Evolutionary conservation across 2,797 vertebrate species (phyloP).

Genomic region (Anabas testudineus): DNA sequence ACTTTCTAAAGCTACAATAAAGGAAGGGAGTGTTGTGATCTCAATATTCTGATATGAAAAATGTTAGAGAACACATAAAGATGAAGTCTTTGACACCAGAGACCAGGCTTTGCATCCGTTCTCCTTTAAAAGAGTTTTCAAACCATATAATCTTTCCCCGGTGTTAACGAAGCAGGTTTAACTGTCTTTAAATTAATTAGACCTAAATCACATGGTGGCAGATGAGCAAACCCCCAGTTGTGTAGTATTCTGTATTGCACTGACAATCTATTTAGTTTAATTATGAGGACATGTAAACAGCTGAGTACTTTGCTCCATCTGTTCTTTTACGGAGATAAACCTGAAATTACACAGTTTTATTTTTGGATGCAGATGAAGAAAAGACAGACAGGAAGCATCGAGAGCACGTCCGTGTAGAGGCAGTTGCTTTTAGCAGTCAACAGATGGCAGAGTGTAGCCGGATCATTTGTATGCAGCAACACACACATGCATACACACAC

Average conservation of each 20-base stretch:
- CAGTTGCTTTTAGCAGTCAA: slow-evolving; percentile 77
- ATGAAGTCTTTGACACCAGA: no score
- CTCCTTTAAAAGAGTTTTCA: no score
- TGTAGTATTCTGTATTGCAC: background rate
- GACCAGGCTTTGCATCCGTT: background rate
- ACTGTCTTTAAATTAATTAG: background rate
- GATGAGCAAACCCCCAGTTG: background rate
- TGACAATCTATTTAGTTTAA: slow-evolving; percentile 19
- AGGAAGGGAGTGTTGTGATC: background rate
- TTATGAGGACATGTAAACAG: background rate
- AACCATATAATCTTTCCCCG: background rate
- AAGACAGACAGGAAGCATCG: slow-evolving; percentile 11
- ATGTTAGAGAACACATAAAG: background rate
- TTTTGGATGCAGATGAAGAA: slow-evolving; percentile 27
- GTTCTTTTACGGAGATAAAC: slow-evolving; percentile 24
- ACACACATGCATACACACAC: slow-evolving; percentile 24
- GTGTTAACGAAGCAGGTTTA: background rate
- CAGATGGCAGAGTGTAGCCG: slow-evolving; percentile 81
- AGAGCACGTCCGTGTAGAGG: slow-evolving; percentile 25
- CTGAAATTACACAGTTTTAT: slow-evolving; percentile 13
- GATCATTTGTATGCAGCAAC: slow-evolving; percentile 71
- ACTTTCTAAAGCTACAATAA: background rate
- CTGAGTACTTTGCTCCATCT: slow-evolving; percentile 44
- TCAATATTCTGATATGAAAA: background rate
- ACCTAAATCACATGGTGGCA: background rate